Base-by-base conservation (phyloP, 2,113 vertebrate genomes). In the Falcunculus frontatus region DNA sequence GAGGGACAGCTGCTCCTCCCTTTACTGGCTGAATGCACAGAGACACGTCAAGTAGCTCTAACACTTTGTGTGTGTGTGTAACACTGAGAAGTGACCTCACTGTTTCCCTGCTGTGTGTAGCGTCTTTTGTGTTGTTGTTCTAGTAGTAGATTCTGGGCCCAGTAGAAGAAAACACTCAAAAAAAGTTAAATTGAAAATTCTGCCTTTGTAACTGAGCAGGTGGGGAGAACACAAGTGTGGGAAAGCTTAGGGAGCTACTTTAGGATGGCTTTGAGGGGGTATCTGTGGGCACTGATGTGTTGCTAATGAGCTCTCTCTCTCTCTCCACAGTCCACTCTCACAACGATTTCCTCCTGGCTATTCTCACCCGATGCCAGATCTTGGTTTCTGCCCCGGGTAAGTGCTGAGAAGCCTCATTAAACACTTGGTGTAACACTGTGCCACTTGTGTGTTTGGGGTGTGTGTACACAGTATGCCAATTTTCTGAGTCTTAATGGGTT, bases 311-410 rank as follows among this genome's bases (percentile, higher is more conserved):
- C 10, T 42, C 35, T 64, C 14, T 93, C 44, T 93, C 44, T 96
- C 57, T 93, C 27, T 49, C 60, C 3, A 0, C 96, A 99, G 99
- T 99, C 17, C 99, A 99, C 57, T 98, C 99, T 57, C 99, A 99
- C 97, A 99, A 99, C 7, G 99, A 99, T 89, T 99, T 99, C 91
- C 98, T 99, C 72, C 93, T 99, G 98, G 99, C 99, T 46, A 99
- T 99, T 90, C 99, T 99, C 73, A 99, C 99, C 3, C 98, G 99
- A 18, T 99, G 99, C 87, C 99, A 99, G 96, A 99, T 99, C 92
- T 98, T 99, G 91, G 99, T 99, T 80, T 99, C 99, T 69, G 98
- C 99, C 65, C 99, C 99, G 98, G 99, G 99, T 99, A 97, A 95
- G 96, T 79, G 27, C 55, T 2, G 2, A 55, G 56, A 59, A 73